A percentile compares a stretch with the other conserved stretches of the same genome.
phyloP scores from a whole-genome alignment of 1,140 invertebrate genomes.

The Panulirus ornatus region DNA sequence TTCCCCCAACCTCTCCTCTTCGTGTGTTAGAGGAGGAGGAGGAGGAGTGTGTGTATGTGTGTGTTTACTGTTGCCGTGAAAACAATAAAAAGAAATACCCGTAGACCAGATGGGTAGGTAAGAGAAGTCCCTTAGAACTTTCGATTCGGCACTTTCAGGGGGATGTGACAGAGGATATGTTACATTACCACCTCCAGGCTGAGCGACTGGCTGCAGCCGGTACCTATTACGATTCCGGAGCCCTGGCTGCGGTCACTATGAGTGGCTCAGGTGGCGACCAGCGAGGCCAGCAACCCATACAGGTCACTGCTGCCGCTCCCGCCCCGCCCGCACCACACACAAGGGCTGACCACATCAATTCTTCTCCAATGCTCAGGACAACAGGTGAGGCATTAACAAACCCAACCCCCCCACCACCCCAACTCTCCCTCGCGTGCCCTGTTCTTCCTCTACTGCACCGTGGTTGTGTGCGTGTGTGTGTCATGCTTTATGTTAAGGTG shows the following conservation, averaged over 20 bases:
- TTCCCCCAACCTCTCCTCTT: not conserved
- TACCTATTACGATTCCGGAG: slow-evolving; percentile 72
- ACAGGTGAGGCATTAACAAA: slow-evolving; percentile 72
- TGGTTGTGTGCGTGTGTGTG: too few relatives aligned
- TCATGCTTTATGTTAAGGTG: too few relatives aligned
- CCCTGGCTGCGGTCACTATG: slow-evolving; percentile 67
- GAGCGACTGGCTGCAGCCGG: slow-evolving; percentile 69
- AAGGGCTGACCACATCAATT: slow-evolving; percentile 73
- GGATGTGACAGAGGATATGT: slow-evolving; percentile 65
- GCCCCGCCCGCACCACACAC: slow-evolving; percentile 57
- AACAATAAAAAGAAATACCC: not conserved
- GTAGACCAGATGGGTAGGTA: slow-evolving; percentile 21
- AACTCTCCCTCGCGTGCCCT: too few relatives aligned
- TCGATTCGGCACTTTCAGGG: slow-evolving; percentile 43
- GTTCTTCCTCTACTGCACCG: too few relatives aligned
- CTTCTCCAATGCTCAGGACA: slow-evolving; percentile 73
- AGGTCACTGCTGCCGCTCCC: slow-evolving; percentile 68
- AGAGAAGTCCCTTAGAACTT: not conserved
- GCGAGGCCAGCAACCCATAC: slow-evolving; percentile 66
- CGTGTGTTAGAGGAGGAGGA: not conserved
- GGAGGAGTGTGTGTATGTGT: too few relatives aligned
- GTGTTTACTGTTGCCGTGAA: not conserved
- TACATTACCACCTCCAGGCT: slow-evolving; percentile 67
- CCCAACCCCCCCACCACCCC: too few relatives aligned
- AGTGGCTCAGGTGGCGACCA: slow-evolving; percentile 64